Base-by-base conservation (phyloP, 2,888 invertebrate species). In the Leptinotarsa peninsularis region DNA sequence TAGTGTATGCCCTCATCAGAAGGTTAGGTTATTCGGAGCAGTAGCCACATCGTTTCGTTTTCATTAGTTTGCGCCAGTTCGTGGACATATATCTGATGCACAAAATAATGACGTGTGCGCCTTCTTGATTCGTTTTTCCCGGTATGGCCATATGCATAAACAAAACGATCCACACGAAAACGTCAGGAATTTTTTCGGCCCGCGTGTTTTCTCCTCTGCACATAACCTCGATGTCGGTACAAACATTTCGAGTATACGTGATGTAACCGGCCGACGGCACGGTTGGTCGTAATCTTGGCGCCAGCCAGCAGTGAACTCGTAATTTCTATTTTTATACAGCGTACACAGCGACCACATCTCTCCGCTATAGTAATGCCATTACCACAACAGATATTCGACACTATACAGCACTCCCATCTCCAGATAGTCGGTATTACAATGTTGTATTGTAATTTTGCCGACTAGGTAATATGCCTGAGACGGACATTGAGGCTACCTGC, bases 241-340 rank as follows among this genome's bases (percentile, higher is more conserved):
- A 78, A 72, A 81, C 81, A 82, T 82, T 81, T 81, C 80, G 80
- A 82, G 81, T 80, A 71, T 66, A 72, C 81, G 87, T 89, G 90
- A 90, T 90, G 90, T 88, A 90, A 90, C 88, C 87, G 78, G 50
- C 54, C n/a, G 56, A 18, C 54, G 87, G 88, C 87, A 87, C 88
- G 89, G 89, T 89, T 88, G 88, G 87, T 88, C 89, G 89, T 89
- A 90, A 90, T 90, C 90, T 90, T 90, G 90, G 90, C 90, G 90
- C 90, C 90, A 89, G 87, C 84, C 90, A 89, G 87, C 84, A 81
- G 87, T 88, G 88, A 88, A 88, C 89, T 89, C 89, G 89, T 89
- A 90, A 90, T 89, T 87, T 89, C 89, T 90, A 90, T 90, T 90
- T 90, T 90, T 90, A 90, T 80, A 80, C 76, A 56, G 27, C 58